Percentiles rank a stretch among this genome's conserved stretches.
Evolutionary conservation across 2,888 invertebrate species (phyloP).

Genomic region (Platynereis dumerilii): DNA sequence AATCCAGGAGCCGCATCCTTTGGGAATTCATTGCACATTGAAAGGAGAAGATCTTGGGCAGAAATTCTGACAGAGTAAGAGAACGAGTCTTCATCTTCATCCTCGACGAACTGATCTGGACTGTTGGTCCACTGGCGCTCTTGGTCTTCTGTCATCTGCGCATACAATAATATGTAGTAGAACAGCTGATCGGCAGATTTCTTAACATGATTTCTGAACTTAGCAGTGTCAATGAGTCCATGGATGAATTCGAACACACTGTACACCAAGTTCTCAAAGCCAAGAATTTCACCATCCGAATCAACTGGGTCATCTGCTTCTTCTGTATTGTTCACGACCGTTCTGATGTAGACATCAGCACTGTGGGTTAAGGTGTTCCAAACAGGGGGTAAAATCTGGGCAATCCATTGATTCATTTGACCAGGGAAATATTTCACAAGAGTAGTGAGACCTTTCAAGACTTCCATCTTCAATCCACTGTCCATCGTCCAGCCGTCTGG

Average conservation of each 20-base stretch:
- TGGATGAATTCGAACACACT: constrained; percentile 75
- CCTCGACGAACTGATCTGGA: constrained; percentile 74
- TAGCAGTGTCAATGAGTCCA: constrained; percentile 69
- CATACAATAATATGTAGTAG: constrained; percentile 73
- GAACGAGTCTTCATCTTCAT: constrained; percentile 72
- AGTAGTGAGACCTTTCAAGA: constrained; percentile 71
- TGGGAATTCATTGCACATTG: constrained; percentile 68
- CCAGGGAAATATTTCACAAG: constrained; percentile 72
- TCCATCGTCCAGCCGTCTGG: constrained; percentile 69
- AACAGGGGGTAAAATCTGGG: constrained; percentile 71
- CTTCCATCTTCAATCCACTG: constrained; percentile 72
- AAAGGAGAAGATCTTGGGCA: constrained; percentile 71
- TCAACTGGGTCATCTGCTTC: constrained; percentile 70
- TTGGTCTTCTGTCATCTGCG: constrained; percentile 76
- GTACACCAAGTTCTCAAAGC: constrained; percentile 72
- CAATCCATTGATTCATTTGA: constrained; percentile 70
- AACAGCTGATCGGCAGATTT: constrained; percentile 72
- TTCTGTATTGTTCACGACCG: constrained; percentile 70
- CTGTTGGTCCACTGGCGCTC: constrained; percentile 68
- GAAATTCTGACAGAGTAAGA: constrained; percentile 73
- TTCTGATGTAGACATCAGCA: constrained; percentile 70
- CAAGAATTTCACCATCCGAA: constrained; percentile 72
- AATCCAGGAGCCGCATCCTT: constrained; percentile 68
- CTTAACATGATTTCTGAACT: constrained; percentile 69
- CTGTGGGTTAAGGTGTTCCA: constrained; percentile 75